phyloP scores from a whole-genome alignment of 2,113 vertebrate species.

The Strigops habroptila region DNA sequence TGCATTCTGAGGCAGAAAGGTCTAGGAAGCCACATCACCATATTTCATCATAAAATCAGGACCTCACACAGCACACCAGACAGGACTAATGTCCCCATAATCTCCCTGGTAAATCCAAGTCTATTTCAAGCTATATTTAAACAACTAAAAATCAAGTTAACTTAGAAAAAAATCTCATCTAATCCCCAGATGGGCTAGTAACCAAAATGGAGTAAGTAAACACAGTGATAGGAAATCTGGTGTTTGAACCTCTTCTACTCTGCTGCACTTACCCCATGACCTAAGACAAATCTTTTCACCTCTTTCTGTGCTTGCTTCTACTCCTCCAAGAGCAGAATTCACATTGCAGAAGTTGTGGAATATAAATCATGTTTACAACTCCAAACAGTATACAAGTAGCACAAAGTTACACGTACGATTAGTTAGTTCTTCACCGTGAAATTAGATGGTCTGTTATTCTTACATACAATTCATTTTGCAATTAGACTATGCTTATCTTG shows the following conservation, averaged over 20 bases:
- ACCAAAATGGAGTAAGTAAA: neutral
- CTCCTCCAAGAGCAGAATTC: neutral
- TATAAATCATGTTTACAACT: neutral
- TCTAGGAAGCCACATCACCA: neutral
- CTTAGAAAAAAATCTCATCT: neutral
- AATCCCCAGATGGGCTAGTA: neutral
- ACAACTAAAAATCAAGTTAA: neutral
- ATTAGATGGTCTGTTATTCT: neutral
- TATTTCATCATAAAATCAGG: neutral
- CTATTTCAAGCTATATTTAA: neutral
- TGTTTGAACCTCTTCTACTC: neutral
- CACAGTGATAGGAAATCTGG: neutral
- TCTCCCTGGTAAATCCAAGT: neutral
- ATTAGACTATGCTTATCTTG: neutral
- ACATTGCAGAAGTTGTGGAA: neutral
- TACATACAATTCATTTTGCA: neutral
- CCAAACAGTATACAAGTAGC: neutral
- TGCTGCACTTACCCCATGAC: neutral
- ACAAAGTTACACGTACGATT: neutral
- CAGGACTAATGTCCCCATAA: neutral
- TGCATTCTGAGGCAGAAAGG: neutral
- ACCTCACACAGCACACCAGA: neutral
- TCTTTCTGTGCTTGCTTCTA: neutral
- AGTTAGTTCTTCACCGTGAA: neutral
- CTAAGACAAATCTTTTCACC: neutral